phyloP scores from a whole-genome alignment of 2,113 vertebrate genomes.

The Thryonomys swinderianus region DNA sequence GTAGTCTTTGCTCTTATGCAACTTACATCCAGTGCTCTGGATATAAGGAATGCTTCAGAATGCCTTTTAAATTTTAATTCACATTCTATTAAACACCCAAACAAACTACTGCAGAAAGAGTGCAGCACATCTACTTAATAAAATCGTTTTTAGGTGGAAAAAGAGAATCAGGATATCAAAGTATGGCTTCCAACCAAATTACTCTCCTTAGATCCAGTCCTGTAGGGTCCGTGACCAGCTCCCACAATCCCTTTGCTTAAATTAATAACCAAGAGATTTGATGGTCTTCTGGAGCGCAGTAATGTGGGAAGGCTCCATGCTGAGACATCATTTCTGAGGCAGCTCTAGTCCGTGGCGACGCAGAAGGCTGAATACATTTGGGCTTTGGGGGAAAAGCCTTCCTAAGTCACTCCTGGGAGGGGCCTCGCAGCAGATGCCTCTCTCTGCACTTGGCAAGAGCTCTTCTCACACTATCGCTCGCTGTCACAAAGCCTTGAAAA shows the following conservation, averaged over 20 bases:
- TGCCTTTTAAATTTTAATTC: slow-evolving; percentile 39
- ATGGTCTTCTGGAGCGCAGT: background rate
- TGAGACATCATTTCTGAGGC: slow-evolving; percentile 44
- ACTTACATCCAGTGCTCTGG: background rate
- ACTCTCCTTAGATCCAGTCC: background rate
- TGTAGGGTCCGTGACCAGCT: background rate
- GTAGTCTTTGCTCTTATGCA: background rate
- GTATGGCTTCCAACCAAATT: slow-evolving; percentile 35
- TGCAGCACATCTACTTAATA: slow-evolving; percentile 8
- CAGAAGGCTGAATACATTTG: slow-evolving; percentile 42
- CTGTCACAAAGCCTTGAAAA: slow-evolving; percentile 67
- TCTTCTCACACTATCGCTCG: slow-evolving; percentile 18
- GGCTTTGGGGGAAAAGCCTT: slow-evolving; percentile 29
- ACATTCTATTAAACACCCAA: slow-evolving; percentile 35
- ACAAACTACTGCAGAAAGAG: background rate
- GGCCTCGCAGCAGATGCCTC: slow-evolving; percentile 37
- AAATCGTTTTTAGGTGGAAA: slow-evolving; percentile 17
- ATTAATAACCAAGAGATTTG: slow-evolving; percentile 42
- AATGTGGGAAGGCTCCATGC: slow-evolving; percentile 1
- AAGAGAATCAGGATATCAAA: slow-evolving; percentile 29
- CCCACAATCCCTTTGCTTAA: slow-evolving; percentile 44
- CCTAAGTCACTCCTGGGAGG: background rate
- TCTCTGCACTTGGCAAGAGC: slow-evolving; percentile 46
- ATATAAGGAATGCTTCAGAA: background rate
- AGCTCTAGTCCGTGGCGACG: slow-evolving; percentile 17